These are phyloP conservation scores for Athripsodes cinereus DNA, from an alignment of 2,888 invertebrate species.

Conservation along the genomic window DNA sequence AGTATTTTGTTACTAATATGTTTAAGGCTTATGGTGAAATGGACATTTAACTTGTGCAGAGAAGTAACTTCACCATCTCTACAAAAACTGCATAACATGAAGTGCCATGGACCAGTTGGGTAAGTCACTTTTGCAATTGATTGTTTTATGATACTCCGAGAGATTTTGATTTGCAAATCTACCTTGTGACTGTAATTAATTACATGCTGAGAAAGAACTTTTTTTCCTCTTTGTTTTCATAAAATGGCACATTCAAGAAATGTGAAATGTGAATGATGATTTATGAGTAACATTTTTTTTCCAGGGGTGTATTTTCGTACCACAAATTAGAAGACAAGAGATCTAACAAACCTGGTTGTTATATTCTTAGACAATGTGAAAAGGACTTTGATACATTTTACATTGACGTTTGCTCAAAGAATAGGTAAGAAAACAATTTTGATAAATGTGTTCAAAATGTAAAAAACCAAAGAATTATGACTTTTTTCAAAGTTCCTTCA, in stretches of 20 bases:
- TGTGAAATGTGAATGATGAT: too few species aligned
- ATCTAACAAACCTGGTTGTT: conserved; percentile 68
- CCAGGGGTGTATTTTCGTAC: conserved; percentile 77
- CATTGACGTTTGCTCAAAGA: conserved; percentile 74
- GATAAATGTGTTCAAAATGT: background rate
- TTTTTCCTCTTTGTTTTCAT: too few species aligned
- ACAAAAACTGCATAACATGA: conserved; percentile 61
- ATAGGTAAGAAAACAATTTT: conserved; percentile 49
- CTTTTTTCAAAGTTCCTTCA: background rate
- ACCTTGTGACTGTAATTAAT: too few species aligned
- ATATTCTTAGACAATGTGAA: conserved; percentile 77
- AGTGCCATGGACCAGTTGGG: conserved; percentile 90
- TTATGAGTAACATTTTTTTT: too few species aligned
- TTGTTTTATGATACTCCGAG: too few species aligned
- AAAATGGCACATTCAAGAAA: too few species aligned
- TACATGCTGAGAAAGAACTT: too few species aligned
- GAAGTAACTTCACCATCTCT: conserved; percentile 76
- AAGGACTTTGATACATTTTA: conserved; percentile 72
- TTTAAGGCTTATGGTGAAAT: conserved; percentile 69
- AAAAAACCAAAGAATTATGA: background rate
- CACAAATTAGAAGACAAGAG: conserved; percentile 76
- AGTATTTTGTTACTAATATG: too few species aligned
- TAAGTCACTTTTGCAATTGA: conserved; percentile 37
- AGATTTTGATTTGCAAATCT: too few species aligned
- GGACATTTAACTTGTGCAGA: conserved; percentile 85